Base-by-base conservation (phyloP, 2,888 invertebrate species). In the Sclerodermus sp. region DNA sequence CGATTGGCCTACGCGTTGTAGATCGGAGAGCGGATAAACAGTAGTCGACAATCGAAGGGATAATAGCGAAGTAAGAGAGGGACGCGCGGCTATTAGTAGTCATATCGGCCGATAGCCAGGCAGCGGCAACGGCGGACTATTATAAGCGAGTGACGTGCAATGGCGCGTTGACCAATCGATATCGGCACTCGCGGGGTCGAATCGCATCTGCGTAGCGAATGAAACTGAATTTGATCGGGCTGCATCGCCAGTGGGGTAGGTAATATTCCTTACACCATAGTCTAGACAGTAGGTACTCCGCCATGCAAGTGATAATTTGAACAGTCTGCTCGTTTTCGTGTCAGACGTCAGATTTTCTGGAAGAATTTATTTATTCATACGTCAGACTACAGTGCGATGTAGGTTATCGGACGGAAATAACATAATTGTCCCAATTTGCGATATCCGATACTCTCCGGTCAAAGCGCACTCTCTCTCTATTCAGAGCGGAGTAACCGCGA, bases 351-450 rank as follows among this genome's bases (percentile, higher is more conserved):
- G 67, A 71, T 76, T 75, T 73, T 71, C 71, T 64, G 58, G 62
- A 64, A 66, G 63, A 64, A 58, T 64, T 73, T 57, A 74, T 59
- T 76, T 76, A 76, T 75, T 75, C 70, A 75, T 62, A 57, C 60
- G 57, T 66, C 68, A 70, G 68, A 68, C 64, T 58, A 63, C 59
- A 57, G 58, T 55, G 60, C 63, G 64, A 75, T 72, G 66, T 75
- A 69, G 74, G 74, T 75, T 74, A 74, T 66, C 64, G 64, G 63
- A 70, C 68, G 62, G 60, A 72, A 74, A 74, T 75, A 74, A 68
- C 68, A 57, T 66, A 64, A 70, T 71, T 64, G 71, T 68, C 67
- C 70, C 67, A 68, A 67, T 71, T 73, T 62, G 53, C 58, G 51
- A 55, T 56, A 57, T 63, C 63, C 57, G 52, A 48, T 61, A 57